A percentile compares a stretch with the other conserved stretches of the same genome.
These are phyloP conservation scores for Amblyjoppa proteus DNA, from an alignment of 2,888 invertebrate genomes.

Conservation along the genomic window DNA sequence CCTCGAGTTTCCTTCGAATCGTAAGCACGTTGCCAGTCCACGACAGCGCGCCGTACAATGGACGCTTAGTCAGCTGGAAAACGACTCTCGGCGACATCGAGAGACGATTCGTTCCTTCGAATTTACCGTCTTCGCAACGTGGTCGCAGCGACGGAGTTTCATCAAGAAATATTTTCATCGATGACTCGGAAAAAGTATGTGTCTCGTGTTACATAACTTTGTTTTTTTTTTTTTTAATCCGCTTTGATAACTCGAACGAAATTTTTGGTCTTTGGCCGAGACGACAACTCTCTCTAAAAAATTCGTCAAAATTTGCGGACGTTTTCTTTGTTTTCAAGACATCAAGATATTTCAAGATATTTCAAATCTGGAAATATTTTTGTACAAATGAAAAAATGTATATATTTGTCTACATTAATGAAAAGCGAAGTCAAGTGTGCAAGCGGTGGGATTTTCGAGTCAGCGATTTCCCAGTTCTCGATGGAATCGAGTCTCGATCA, in stretches of 20 bases:
- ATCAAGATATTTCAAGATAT: too few relatives aligned
- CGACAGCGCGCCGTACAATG: conserved; percentile 6
- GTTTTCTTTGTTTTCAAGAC: too few relatives aligned
- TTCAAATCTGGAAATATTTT: not conserved
- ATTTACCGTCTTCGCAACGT: not conserved
- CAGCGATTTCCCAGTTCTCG: conserved; percentile 12
- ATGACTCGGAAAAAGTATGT: not conserved
- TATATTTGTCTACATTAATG: not conserved
- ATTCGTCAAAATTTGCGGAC: not conserved
- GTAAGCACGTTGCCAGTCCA: not conserved
- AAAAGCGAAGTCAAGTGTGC: not conserved
- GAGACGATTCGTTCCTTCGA: not conserved
- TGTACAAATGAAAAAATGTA: not conserved
- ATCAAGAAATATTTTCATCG: not conserved
- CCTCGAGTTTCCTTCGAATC: not conserved
- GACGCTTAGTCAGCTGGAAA: conserved; percentile 2
- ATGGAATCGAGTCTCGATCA: conserved; percentile 32
- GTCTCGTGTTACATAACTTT: not conserved
- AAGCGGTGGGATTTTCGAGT: not conserved
- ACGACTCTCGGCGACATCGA: not conserved
- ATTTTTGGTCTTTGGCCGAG: not conserved
- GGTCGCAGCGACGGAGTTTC: too few relatives aligned
- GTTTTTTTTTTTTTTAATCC: too few relatives aligned
- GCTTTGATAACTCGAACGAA: not conserved
- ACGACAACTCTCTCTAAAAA: not conserved